A percentile compares a stretch with the other conserved stretches of the same genome.
These are phyloP conservation scores for Leptopilina boulardi DNA, from an alignment of 1,140 invertebrate species.

Conservation along the genomic window DNA sequence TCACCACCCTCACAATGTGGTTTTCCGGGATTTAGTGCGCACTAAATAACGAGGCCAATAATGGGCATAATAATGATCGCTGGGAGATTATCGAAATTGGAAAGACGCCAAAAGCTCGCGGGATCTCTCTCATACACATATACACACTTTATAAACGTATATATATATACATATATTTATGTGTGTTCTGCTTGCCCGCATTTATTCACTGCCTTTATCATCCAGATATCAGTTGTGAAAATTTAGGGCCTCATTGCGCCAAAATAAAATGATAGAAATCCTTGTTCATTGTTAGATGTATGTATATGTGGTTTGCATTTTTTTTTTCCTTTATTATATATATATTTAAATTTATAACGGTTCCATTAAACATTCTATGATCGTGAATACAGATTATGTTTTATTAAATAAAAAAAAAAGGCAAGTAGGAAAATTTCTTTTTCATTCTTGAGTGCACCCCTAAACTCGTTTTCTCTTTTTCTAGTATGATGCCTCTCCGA, in stretches of 20 bases:
- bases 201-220: slow-evolving; percentile 34
- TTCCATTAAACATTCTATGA: background rate
- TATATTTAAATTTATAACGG: background rate
- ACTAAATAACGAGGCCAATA: slow-evolving; percentile 70
- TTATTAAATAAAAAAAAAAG: background rate
- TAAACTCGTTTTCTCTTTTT: background rate
- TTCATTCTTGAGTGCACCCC: background rate
- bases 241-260: slow-evolving; percentile 24
- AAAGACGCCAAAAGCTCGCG: slow-evolving; percentile 63
- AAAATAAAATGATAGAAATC: slow-evolving; percentile 15
- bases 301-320: background rate
- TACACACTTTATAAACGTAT: slow-evolving; percentile 13
- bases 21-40: slow-evolving; percentile 64
- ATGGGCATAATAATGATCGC: slow-evolving; percentile 68
- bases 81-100: slow-evolving; percentile 72
- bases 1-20: slow-evolving; percentile 53
- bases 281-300: background rate
- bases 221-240: slow-evolving; percentile 14
- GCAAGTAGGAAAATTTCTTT: background rate
- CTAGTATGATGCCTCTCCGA: background rate
- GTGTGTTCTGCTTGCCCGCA: slow-evolving; percentile 30
- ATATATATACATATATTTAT: too few species aligned
- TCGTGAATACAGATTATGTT: background rate
- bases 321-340: background rate
- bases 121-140: slow-evolving; percentile 35